Base-by-base conservation (phyloP, 2,888 invertebrate species). In the Trichacis sp. region DNA sequence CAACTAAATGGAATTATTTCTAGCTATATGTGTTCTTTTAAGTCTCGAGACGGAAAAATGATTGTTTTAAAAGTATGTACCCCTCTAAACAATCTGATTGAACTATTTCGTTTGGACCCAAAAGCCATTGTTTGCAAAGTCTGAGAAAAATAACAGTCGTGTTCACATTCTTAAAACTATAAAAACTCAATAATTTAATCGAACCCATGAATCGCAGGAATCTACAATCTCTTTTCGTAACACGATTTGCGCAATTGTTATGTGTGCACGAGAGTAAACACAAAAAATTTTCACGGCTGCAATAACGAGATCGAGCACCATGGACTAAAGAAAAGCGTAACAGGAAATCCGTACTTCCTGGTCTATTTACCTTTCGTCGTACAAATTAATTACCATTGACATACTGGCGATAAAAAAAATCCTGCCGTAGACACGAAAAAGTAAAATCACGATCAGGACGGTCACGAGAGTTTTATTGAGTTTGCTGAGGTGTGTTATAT, bases 41-140 rank as follows among this genome's bases (percentile, higher is more conserved):
- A n/a, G n/a, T n/a, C n/a, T n/a, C n/a, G n/a, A n/a, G n/a, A n/a
- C n/a, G n/a, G n/a, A n/a, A n/a, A n/a, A n/a, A n/a, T n/a, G n/a
- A n/a, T n/a, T n/a, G n/a, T n/a, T n/a, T n/a, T n/a, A n/a, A n/a
- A n/a, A n/a, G n/a, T n/a, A n/a, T n/a, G n/a, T n/a, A n/a, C n/a
- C n/a, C n/a, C n/a, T n/a, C n/a, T n/a, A n/a, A n/a, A n/a, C n/a
- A n/a, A n/a, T n/a, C n/a, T n/a, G n/a, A n/a, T n/a, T n/a, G n/a
- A n/a, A 57, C 61, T 56, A 65, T 53, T 60, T 45, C 49, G 52
- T 30, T 46, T 60, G 38, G 48, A 38, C 58, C 17, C 5, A 49
- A 17, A 17, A 49, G 36, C 33, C 36, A 58, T 40, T 62, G 55
- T 52, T 46, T 24, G 14, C 30, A 43, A 3, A 33, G 2, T 30